Percentiles rank a stretch among this genome's conserved stretches.
Conservation (phyloP, 2,113 vertebrate species). For the Psophia crepitans region DNA sequence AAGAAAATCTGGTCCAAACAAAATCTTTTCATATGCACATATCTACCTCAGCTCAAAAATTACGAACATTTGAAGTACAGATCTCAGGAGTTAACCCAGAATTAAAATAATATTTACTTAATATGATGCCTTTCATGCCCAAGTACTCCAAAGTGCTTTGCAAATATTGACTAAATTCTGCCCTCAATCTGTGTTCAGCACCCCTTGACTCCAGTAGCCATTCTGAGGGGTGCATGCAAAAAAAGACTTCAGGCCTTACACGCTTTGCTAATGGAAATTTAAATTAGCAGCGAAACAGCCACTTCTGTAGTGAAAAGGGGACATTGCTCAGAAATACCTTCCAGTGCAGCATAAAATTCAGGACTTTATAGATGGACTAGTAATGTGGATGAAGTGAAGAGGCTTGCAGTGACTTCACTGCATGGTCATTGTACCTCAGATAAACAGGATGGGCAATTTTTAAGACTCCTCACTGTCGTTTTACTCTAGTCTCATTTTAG, state of each 20-base stretch:
- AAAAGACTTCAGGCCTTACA: not conserved
- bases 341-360: not conserved
- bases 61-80: not conserved
- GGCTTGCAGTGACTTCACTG: not conserved
- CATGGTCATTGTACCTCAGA: not conserved
- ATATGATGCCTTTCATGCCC: not conserved
- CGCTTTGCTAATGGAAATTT: not conserved
- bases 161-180: slow-evolving; percentile 43
- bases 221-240: not conserved
- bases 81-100: not conserved
- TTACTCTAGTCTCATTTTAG: not conserved
- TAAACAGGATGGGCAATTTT: not conserved
- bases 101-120: slow-evolving; percentile 31
- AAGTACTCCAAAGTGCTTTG: slow-evolving; percentile 9
- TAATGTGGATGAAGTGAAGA: not conserved
- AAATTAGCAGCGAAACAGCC: not conserved
- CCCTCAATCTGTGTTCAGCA: not conserved
- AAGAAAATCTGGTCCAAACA: not conserved
- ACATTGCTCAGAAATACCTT: not conserved
- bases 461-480: not conserved
- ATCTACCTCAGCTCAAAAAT: not conserved
- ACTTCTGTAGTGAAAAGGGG: not conserved
- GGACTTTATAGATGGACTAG: not conserved
- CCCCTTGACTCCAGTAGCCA: not conserved
- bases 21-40: not conserved